These are phyloP conservation scores for Ornithorhynchus anatinus DNA, from an alignment of 2,113 vertebrate species.

Conservation along the genomic window DNA sequence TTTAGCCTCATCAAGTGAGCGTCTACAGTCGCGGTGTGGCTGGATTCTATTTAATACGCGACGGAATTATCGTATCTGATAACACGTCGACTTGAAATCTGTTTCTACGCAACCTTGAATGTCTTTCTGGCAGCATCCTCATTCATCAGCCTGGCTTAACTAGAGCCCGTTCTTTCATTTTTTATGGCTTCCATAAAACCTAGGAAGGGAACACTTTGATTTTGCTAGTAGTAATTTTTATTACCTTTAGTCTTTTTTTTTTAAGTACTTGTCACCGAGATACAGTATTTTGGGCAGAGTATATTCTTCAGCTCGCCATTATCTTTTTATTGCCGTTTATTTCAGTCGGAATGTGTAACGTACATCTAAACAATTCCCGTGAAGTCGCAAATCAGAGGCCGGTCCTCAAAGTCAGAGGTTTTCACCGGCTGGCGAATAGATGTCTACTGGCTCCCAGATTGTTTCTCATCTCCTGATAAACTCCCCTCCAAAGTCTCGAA, in stretches of 20 bases:
- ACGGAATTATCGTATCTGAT: slow-evolving; percentile 56
- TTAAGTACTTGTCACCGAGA: slow-evolving; percentile 63
- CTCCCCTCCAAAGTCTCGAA: slow-evolving; percentile 22
- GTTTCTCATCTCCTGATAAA: not conserved
- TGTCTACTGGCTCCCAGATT: too few relatives aligned
- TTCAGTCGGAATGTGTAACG: slow-evolving; percentile 56
- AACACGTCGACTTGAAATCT: slow-evolving; percentile 66
- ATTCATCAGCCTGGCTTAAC: slow-evolving; percentile 67
- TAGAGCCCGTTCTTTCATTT: slow-evolving; percentile 59
- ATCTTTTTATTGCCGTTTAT: slow-evolving; percentile 74
- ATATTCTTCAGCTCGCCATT: slow-evolving; percentile 59
- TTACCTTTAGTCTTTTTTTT: slow-evolving; percentile 64
- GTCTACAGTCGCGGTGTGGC: not conserved
- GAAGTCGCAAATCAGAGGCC: slow-evolving; percentile 36
- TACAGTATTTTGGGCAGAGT: slow-evolving; percentile 46
- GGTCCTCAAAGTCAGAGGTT: too few relatives aligned
- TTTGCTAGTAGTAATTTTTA: slow-evolving; percentile 72
- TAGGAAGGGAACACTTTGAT: slow-evolving; percentile 67
- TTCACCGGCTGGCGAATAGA: too few relatives aligned
- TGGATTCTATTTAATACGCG: slow-evolving; percentile 53
- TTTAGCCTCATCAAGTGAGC: slow-evolving; percentile 18
- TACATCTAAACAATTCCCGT: slow-evolving; percentile 59
- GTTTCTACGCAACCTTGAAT: slow-evolving; percentile 60
- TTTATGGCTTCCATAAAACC: slow-evolving; percentile 67
- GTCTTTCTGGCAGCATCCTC: slow-evolving; percentile 60